Base-by-base conservation (phyloP, 2,888 invertebrate species). In the Lissonota sp. region DNA sequence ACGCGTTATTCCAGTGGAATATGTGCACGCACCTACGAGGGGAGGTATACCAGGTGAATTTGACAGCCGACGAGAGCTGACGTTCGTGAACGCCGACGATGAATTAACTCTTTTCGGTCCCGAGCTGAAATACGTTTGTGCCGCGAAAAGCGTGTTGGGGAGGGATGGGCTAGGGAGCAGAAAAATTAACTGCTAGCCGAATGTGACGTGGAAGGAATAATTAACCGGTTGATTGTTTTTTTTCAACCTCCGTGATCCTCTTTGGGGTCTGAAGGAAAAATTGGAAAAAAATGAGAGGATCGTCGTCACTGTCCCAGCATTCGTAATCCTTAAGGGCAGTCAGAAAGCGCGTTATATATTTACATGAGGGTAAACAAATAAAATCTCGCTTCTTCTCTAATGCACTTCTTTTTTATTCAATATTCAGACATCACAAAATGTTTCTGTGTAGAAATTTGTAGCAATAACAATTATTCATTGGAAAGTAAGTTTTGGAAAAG, bases 41-140 rank as follows among this genome's bases (percentile, higher is more conserved):
- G 44, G 16, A 42, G 46, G 39, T 55, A 16, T 58, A 14, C 49
- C 58, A 37, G 73, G 39, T 63, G 81, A 77, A 83, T 84, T 84
- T 84, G 80, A 84, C 83, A 79, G 57, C 42, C 62, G 78, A 79
- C 70, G 78, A 74, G 70, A 66, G 49, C 74, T 66, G 76, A 77
- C 78, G 64, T 73, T 73, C 76, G 73, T 66, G 60, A 74, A 80
- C 74, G 57, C 80, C 80, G 74, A 71, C 82, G 82, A 82, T 84
- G 79, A 84, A 86, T 85, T 85, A 86, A 84, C 84, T 79, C 80
- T 79, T 73, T 71, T 71, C 63, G 51, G 16, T 66, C 63, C 26
- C 51, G 64, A 44, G 80, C 79, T 76, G 80, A 75, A 60, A 26
- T 80, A 49, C 57, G 39, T 53, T 60, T 6, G 4, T 40, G 40